A percentile compares a stretch with the other conserved stretches of the same genome.
Evolutionary conservation across 2,113 vertebrate genomes (phyloP).

Genomic region (Chascanopsetta lugubris): DNA sequence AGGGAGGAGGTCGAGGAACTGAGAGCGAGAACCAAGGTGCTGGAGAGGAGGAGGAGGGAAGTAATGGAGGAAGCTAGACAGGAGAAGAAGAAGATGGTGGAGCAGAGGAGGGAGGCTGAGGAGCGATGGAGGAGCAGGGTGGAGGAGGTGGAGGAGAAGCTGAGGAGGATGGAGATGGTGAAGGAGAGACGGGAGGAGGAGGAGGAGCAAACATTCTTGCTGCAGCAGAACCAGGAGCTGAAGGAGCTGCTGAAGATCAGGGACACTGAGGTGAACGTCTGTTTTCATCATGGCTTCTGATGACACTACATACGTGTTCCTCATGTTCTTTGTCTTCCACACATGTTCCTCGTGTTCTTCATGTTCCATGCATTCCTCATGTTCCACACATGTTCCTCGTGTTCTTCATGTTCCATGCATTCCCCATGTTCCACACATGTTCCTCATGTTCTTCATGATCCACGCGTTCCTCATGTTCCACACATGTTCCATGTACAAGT

Average conservation of each 20-base stretch:
- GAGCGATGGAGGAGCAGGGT: constrained; percentile 34
- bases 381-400: too few relatives aligned
- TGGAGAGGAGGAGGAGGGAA: constrained; percentile 57
- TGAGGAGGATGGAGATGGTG: constrained; percentile 15
- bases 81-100: constrained; percentile 1
- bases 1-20: constrained; percentile 54
- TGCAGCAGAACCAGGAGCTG: constrained; percentile 47
- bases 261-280: constrained; percentile 57
- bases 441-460: too few relatives aligned
- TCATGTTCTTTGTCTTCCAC: too few relatives aligned
- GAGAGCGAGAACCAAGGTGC: constrained; percentile 43
- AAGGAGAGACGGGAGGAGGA: constrained; percentile 21
- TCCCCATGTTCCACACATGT: too few relatives aligned
- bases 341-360: too few relatives aligned
- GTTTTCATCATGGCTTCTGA: too few relatives aligned
- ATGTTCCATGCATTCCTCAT: too few relatives aligned
- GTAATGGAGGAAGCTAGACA: constrained; percentile 12
- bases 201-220: constrained; percentile 15
- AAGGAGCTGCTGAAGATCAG: constrained; percentile 44
- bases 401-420: too few relatives aligned
- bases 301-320: not conserved
- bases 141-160: constrained; percentile 28
- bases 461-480: too few relatives aligned
- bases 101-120: constrained; percentile 19
- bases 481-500: too few relatives aligned